These are phyloP conservation scores for Antechinus flavipes DNA, from an alignment of 2,113 vertebrate genomes.

Conservation along the genomic window DNA sequence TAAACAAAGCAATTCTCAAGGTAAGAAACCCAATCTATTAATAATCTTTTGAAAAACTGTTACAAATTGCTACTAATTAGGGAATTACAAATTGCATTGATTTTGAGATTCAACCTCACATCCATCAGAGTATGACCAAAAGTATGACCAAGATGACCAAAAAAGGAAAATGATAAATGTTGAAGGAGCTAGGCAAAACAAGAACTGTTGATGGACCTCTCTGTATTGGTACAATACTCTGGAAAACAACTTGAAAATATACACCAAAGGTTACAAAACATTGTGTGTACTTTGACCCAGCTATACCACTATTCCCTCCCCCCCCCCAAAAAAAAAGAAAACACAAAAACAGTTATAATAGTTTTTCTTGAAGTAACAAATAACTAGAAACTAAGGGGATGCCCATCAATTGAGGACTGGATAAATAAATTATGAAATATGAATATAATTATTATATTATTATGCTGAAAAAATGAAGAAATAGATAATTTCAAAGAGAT, in stretches of 20 bases:
- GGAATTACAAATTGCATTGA: background rate
- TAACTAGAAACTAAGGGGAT: background rate
- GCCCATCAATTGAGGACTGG: background rate
- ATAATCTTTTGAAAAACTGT: background rate
- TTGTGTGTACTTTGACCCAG: background rate
- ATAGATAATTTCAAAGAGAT: background rate
- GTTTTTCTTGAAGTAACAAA: background rate
- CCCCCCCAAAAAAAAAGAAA: background rate
- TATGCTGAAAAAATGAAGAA: background rate
- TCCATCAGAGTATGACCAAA: background rate
- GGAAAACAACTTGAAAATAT: background rate
- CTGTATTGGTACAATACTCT: background rate
- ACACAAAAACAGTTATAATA: background rate
- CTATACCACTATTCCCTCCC: background rate
- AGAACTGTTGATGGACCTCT: background rate
- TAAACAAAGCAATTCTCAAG: background rate
- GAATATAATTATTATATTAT: background rate
- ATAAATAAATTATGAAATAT: background rate
- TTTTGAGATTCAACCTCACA: background rate
- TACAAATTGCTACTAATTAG: background rate
- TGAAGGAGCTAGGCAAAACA: background rate
- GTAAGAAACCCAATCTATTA: background rate
- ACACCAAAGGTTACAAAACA: background rate
- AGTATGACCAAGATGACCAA: background rate
- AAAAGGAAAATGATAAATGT: background rate